Evolutionary conservation across 2,888 invertebrate species (phyloP).

Genomic region (Octonoba sinensis): DNA sequence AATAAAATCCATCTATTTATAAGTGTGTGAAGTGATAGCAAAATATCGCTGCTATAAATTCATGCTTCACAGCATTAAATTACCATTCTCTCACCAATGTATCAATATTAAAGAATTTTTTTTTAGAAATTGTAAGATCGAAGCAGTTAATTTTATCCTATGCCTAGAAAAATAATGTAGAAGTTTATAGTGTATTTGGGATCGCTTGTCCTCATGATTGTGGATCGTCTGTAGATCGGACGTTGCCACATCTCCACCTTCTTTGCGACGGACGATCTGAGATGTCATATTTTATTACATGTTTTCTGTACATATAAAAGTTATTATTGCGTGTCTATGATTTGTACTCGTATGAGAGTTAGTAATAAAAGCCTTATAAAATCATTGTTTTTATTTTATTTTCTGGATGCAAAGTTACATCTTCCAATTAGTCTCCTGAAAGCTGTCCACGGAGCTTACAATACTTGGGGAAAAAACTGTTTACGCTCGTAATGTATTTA

Average conservation of each 20-base stretch:
- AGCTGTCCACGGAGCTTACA: too few relatives aligned
- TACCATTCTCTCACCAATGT: too few relatives aligned
- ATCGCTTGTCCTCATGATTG: neutral
- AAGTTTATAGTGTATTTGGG: neutral
- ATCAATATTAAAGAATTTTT: too few relatives aligned
- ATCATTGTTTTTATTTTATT: neutral
- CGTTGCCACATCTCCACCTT: neutral
- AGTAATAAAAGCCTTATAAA: conserved; percentile 19
- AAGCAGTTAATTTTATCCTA: neutral
- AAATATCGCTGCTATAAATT: too few relatives aligned
- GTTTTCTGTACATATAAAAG: conserved; percentile 29
- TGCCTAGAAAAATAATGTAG: neutral
- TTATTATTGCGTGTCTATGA: neutral
- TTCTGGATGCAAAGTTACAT: too few relatives aligned
- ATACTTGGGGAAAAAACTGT: too few relatives aligned
- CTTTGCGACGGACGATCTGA: conserved; percentile 15
- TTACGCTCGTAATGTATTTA: too few relatives aligned
- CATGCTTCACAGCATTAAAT: too few relatives aligned
- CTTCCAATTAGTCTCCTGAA: too few relatives aligned
- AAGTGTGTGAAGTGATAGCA: too few relatives aligned
- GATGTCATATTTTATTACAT: conserved; percentile 48
- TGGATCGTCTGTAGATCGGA: conserved; percentile 41
- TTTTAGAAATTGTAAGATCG: too few relatives aligned
- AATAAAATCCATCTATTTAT: too few relatives aligned
- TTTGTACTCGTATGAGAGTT: conserved; percentile 15